Percentiles rank a stretch among this genome's conserved stretches.
Conservation (phyloP, 2,797 vertebrate genomes). For the Acrocephalus scirpaceus region DNA sequence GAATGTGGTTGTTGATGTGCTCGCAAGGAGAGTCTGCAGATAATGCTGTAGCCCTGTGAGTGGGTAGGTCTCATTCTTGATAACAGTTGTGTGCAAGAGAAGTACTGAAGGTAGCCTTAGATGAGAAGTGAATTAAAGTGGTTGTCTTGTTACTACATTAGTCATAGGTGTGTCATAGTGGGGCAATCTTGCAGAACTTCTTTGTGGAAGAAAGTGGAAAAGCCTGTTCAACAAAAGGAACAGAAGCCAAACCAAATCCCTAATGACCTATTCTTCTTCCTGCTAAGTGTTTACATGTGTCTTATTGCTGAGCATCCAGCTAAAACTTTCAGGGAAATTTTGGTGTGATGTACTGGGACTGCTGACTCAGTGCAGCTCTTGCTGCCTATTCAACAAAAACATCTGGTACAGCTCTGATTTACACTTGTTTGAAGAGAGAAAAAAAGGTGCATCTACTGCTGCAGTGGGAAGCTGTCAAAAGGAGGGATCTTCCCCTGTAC, state of each 20-base stretch:
- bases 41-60: not conserved
- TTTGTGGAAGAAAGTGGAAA: slow-evolving; percentile 29
- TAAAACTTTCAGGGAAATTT: slow-evolving; percentile 38
- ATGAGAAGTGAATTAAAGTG: not conserved
- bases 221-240: slow-evolving; percentile 19
- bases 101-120: not conserved
- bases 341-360: not conserved
- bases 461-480: not conserved
- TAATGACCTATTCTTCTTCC: slow-evolving; percentile 8
- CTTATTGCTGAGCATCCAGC: slow-evolving; percentile 25
- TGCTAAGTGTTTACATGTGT: slow-evolving; percentile 42
- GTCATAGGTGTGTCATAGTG: not conserved
- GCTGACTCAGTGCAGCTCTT: slow-evolving; percentile 37
- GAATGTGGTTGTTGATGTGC: not conserved
- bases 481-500: not conserved
- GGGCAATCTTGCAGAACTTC: not conserved
- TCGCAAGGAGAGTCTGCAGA: not conserved
- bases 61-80: not conserved
- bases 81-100: not conserved
- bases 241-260: slow-evolving; percentile 21
- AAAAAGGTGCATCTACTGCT: slow-evolving; percentile 12
- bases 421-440: slow-evolving; percentile 33
- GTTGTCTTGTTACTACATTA: not conserved
- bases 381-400: slow-evolving; percentile 35
- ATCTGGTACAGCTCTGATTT: slow-evolving; percentile 48